Conservation (phyloP, 2,888 invertebrate genomes). For the Rotaria socialis region DNA sequence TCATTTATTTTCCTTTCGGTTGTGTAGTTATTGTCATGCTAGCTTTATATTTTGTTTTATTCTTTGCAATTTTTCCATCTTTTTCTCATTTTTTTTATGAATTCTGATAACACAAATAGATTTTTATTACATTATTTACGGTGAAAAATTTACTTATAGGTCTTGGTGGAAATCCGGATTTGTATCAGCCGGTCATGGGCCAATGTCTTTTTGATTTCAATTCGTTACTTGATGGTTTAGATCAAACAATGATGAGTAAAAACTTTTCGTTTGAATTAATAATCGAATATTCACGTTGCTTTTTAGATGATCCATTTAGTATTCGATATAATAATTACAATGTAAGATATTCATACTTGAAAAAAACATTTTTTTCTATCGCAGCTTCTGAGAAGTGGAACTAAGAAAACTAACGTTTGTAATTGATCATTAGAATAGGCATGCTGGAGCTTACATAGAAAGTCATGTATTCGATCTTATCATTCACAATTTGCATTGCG, state of each 20-base stretch:
- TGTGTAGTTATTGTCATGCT: not conserved
- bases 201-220: conserved; percentile 72
- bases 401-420: no score
- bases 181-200: conserved; percentile 88
- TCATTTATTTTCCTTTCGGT: not conserved
- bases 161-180: conserved; percentile 78
- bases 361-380: no score
- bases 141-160: not conserved
- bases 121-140: conserved; percentile 63
- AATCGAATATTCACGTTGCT: not conserved
- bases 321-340: not conserved
- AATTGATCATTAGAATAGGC: no score
- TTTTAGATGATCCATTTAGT: not conserved
- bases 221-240: conserved; percentile 73
- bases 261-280: not conserved
- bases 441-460: no score
- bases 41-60: not conserved
- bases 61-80: no score
- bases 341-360: not conserved
- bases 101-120: no score
- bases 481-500: no score
- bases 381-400: no score
- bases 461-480: no score
- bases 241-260: conserved; percentile 51
- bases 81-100: no score